Base-by-base conservation (phyloP, 2,113 vertebrate genomes). In the Psettodes erumei region DNA sequence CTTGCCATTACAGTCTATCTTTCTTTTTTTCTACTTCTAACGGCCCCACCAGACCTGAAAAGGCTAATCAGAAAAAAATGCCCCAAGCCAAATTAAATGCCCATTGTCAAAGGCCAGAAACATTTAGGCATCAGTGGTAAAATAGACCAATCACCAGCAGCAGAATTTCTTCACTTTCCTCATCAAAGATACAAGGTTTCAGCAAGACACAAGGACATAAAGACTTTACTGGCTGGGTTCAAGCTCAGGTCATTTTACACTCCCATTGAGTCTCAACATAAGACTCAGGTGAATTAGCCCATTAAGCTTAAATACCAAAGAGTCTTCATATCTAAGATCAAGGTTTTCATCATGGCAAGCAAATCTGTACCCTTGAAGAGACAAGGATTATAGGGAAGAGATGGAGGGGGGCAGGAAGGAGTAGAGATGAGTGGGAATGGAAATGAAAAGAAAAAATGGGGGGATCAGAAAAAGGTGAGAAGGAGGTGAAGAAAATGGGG, bases 281-380 rank as follows among this genome's bases (percentile, higher is more conserved):
- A 71, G 81, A 88, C 84, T 78, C 83, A 38, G 65, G 79, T 81
- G 75, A 85, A 86, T 86, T 82, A 63, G 35, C 62, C 83, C 73
- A 81, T 85, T 79, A 80, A 79, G 53, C 83, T 87, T 83, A 82
- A 86, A 87, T 69, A 78, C 81, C 76, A 53, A 72, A 47, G 67
- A 71, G 71, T 77, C 61, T 6, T 79, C 79, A 61, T 78, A 69
- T 81, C 77, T 71, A 19, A 51, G 79, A 81, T 77, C 47, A 73
- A 63, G 81, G 71, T 84, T 81, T 79, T 83, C 72, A 58, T 71
- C 56, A 35, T 43, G 42, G 77, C 82, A 79, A 81, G 86, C 56
- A 82, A 77, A 87, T 77, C 77, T 71, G 47, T 66, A 70, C 58
- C 72, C 43, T 66, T 72, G 60, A 71, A 77, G 61, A 83, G 67